Base-by-base conservation (phyloP, 1,140 invertebrate genomes). In the Polyergus mexicanus region DNA sequence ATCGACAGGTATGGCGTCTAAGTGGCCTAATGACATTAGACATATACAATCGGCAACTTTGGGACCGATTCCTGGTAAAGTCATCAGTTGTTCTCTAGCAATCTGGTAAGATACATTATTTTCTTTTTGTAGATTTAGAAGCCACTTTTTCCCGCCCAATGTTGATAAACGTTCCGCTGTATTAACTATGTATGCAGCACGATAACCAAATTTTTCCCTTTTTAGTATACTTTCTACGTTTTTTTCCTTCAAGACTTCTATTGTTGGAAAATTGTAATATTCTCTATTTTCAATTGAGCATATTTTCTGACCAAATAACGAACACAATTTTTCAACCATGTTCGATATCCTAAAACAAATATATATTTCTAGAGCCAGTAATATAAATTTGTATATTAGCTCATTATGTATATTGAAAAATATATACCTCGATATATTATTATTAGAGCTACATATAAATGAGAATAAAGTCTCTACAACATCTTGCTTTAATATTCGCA, bases 11-110 rank as follows among this genome's bases (percentile, higher is more conserved):
- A 99, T 97, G 0, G 98, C 97, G 92, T 97, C 96, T 63, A 98
- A 93, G 93, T 99, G 98, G 68, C 97, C 97, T 84, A 99, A 94
- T 1, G 98, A 99, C 99, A 99, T 99, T 4, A 99, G 96, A 94
- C 98, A 99, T 90, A 99, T 98, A 94, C 99, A 99, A 94, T 99
- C 99, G n/a, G 99, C 98, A 28, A 99, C 98, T 96, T 99, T 99
- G 38, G 98, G 97, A 44, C 98, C 98, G 92, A 99, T 97, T 22
- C 98, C 98, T 87, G 96, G 96, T 16, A 99, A 93, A 88, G 96
- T 96, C 93, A 98, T 97, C 2, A 99, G 95, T 91, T 97, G 96
- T 63, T 94, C 90, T 91, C 97, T 97, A 16, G 98, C 98, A 91
- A 97, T 96, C 80, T 95, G 93, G 93, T 99, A 99, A 2, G 96